Conservation (phyloP, 2,888 invertebrate genomes). For the Watsonalla cultraria region DNA sequence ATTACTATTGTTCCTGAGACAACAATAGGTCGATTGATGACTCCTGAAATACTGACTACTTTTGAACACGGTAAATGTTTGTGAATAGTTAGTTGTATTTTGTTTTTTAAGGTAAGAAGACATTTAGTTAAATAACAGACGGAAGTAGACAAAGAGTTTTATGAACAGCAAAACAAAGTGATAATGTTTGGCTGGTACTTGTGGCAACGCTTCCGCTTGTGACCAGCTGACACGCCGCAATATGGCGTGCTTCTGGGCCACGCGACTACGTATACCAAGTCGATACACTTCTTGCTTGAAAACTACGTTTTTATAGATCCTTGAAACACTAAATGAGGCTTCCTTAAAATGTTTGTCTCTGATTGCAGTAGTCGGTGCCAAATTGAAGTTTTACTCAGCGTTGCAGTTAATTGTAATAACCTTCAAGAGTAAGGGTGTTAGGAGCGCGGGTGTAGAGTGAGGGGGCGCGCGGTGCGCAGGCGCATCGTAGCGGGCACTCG, state of each 20-base stretch:
- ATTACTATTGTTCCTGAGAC: conserved; percentile 18
- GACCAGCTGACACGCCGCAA: conserved; percentile 47
- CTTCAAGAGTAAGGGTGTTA: conserved; percentile 34
- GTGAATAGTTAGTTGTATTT: conserved; percentile 6
- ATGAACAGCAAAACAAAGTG: background rate
- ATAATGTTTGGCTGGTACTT: conserved; percentile 24
- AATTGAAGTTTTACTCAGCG: conserved; percentile 57
- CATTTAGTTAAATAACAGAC: background rate
- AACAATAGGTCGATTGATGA: conserved; percentile 8
- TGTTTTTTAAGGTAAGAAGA: background rate
- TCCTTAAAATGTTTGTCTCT: conserved; percentile 14
- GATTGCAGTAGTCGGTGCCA: conserved; percentile 42
- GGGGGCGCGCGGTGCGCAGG: conserved; percentile 50
- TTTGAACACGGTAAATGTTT: conserved; percentile 50
- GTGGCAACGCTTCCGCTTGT: conserved; percentile 35
- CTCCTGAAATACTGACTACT: conserved; percentile 12
- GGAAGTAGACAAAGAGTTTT: background rate
- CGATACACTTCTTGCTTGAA: conserved; percentile 28
- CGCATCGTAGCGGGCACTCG: conserved; percentile 61
- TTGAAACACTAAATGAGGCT: conserved; percentile 1
- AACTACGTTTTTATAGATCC: background rate
- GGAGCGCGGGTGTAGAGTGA: conserved; percentile 12
- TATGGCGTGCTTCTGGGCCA: conserved; percentile 43
- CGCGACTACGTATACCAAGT: conserved; percentile 32
- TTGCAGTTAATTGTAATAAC: conserved; percentile 69